Evolutionary conservation across 1,140 invertebrate genomes (phyloP).

Genomic region (Leptinotarsa undecemlineata): DNA sequence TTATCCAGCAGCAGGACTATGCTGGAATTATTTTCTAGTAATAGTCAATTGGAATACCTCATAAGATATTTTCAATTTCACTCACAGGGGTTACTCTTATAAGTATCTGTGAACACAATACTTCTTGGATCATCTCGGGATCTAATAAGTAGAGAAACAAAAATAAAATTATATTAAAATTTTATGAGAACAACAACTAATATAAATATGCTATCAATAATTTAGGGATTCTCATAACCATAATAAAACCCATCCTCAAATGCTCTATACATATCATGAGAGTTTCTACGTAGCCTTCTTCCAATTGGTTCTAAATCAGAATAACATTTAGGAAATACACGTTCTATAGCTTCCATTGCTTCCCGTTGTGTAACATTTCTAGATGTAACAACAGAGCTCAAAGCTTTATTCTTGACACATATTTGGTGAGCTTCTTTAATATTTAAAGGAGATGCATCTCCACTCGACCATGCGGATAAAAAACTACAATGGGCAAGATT

Average conservation of each 20-base stretch:
- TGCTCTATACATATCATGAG: conserved; percentile 74
- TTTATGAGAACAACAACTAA: no score
- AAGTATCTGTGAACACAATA: no score
- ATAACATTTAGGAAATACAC: conserved; percentile 92
- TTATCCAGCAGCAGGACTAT: no score
- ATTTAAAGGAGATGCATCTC: conserved; percentile 74
- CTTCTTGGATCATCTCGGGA: no score
- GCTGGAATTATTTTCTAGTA: no score
- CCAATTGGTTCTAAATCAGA: conserved; percentile 92
- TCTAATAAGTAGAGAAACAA: no score
- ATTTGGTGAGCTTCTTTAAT: conserved; percentile 76
- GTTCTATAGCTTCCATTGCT: conserved; percentile 77
- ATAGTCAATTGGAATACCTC: no score
- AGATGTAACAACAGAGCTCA: conserved; percentile 80
- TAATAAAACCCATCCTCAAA: conserved; percentile 77
- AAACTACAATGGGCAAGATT: conserved; percentile 92
- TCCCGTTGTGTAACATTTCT: conserved; percentile 73
- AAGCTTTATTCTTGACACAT: conserved; percentile 89
- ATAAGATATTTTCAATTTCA: no score
- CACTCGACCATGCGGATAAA: conserved; percentile 75
- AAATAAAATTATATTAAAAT: no score
- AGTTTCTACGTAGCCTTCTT: conserved; percentile 76
- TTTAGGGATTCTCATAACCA: conserved; percentile 68
- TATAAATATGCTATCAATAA: neutral
- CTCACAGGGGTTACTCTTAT: no score